These are phyloP conservation scores for Vespertilio murinus DNA, from an alignment of 2,797 vertebrate genomes.

Conservation along the genomic window DNA sequence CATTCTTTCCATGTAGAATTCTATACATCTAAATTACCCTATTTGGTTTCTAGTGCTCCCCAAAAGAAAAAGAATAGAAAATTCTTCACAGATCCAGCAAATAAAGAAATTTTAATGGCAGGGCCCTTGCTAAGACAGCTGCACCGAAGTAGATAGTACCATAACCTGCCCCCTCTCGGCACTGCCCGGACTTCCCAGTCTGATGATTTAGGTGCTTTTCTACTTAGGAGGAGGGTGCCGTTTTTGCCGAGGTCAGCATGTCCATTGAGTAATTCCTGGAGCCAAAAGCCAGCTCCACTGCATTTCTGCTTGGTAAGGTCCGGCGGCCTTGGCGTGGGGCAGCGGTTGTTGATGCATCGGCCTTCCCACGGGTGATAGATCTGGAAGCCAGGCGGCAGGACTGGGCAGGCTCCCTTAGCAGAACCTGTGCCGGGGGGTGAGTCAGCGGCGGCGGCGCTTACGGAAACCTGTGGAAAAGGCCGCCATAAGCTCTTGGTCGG, in stretches of 20 bases:
- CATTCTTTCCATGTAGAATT: not conserved
- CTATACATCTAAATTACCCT: not conserved
- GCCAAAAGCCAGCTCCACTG: constrained; percentile 14
- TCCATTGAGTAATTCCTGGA: constrained; percentile 47
- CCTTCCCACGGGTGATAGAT: constrained; percentile 60
- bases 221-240: not conserved
- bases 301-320: constrained; percentile 72
- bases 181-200: not conserved
- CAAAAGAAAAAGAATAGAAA: constrained; percentile 19
- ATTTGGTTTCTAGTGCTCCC: not conserved
- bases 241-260: constrained; percentile 72
- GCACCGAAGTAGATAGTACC: not conserved
- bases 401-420: not conserved
- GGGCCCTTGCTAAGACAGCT: not conserved
- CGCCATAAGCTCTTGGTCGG: not conserved
- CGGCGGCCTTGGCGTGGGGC: constrained; percentile 3
- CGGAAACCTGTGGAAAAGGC: not conserved
- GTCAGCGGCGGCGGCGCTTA: accelerated
- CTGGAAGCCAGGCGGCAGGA: not conserved
- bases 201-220: constrained; percentile 59
- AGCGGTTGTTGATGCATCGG: constrained; percentile 41
- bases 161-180: not conserved
- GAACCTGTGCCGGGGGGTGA: not conserved
- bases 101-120: not conserved
- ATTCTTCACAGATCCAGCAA: not conserved